Conservation (phyloP, 2,888 invertebrate species). For the Monoplex corrugatus region DNA sequence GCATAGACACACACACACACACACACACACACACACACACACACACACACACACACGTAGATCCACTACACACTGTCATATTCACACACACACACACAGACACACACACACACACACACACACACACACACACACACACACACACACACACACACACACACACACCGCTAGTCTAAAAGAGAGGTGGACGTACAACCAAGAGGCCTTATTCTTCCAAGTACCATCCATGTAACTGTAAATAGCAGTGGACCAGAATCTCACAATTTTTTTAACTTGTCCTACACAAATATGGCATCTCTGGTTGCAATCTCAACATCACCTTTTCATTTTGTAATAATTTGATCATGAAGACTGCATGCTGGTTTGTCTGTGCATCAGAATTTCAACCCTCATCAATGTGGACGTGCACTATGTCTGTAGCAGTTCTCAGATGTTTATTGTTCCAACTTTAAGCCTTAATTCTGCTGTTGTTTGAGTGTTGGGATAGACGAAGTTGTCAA, state of each 20-base stretch:
- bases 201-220: neutral
- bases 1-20: no score
- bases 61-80: neutral
- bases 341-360: neutral
- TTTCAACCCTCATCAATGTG: neutral
- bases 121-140: neutral
- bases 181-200: neutral
- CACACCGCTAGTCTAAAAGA: neutral
- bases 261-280: neutral
- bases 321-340: neutral
- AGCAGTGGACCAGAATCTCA: conserved; percentile 30
- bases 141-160: conserved; percentile 10
- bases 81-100: neutral
- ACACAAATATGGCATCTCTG: neutral
- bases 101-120: no score
- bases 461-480: no score
- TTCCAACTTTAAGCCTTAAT: neutral
- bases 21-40: no score
- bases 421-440: neutral
- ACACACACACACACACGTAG: neutral
- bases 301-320: neutral
- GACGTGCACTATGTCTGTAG: no score
- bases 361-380: neutral
- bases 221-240: neutral
- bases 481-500: no score